Evolutionary conservation across 2,888 invertebrate species (phyloP), one percentile per base, ranked within the genome.

Genomic region (Noctua pronuba): DNA sequence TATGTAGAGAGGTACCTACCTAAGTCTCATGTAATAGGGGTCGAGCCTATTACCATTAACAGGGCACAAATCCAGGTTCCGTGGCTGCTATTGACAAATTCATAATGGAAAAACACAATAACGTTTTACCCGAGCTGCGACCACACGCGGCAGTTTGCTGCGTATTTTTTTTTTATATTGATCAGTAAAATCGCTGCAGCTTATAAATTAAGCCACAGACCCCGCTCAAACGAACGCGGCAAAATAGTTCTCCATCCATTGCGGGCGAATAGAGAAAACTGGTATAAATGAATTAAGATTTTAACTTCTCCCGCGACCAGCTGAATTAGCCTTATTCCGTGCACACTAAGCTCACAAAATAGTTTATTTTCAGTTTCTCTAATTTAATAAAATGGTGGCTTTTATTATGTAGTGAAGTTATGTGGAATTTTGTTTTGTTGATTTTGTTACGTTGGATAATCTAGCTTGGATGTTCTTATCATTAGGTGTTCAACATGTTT

Each of bases 241-340:
- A 91, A 86, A 89, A 92, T 90, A 92, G 92, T 92, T 89, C 86
- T 2, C 88, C 88, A 90, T 91, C 90, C 90, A 90, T 89, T 88
- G 90, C 89, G 86, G 90, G 89, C 90, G 90, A 92, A 90, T 92
- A 88, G 91, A 90, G 92, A 90, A 92, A 93, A 94, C 92, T 93
- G 90, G 86, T 90, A 86, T 92, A 94, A 94, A 89, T 89, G 90
- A 93, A 93, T 94, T 93, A 94, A 92, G 92, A 92, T 91, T 94
- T 94, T 91, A 94, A 93, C 92, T 92, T 85, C 21, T 58, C 71
- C 38, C 64, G 44, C 83, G 79, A 77, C 81, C 80, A 64, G 41
- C 73, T 28, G 74, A 87, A 85, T 88, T 88, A 88, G 73, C 77
- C 68, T 75, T 80, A 80, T 87, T 88, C 77, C 77, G 72, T 28